Evolutionary conservation across 1,140 invertebrate species (phyloP).

Genomic region (Yoshiicerus persimilis): DNA sequence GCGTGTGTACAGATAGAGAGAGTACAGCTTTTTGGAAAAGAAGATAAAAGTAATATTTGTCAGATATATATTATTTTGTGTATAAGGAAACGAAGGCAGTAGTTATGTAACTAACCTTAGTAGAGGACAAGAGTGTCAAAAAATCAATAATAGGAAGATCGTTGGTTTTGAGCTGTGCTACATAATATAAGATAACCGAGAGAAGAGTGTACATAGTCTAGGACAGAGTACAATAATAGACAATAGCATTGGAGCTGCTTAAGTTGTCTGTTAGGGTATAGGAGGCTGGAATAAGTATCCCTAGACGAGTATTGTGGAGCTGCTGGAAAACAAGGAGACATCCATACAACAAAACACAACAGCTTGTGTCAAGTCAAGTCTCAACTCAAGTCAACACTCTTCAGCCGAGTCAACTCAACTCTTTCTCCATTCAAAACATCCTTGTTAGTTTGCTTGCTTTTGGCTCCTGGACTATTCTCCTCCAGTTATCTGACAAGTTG

Average conservation of each 20-base stretch:
- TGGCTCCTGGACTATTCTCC: not conserved
- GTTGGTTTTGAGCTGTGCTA: not conserved
- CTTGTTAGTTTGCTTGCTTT: not conserved
- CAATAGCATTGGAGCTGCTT: too few species aligned
- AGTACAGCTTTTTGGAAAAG: not conserved
- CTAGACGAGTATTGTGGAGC: not conserved
- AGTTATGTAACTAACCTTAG: too few species aligned
- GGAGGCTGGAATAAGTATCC: too few species aligned
- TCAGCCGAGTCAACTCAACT: not conserved
- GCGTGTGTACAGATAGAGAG: too few species aligned
- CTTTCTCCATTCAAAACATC: not conserved
- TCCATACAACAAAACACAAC: not conserved
- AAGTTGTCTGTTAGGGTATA: too few species aligned
- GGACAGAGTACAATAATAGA: too few species aligned
- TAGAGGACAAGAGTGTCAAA: not conserved
- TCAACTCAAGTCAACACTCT: not conserved
- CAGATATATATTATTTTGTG: not conserved
- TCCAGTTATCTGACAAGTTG: not conserved
- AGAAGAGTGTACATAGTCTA: too few species aligned
- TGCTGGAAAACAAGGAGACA: not conserved
- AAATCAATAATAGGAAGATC: not conserved
- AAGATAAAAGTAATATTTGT: not conserved
- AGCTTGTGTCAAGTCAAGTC: not conserved
- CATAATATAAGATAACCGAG: too few species aligned
- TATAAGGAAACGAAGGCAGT: not conserved